Percentiles rank a stretch among this genome's conserved stretches.
These are phyloP conservation scores for Neocloeon triangulifer DNA, from an alignment of 1,140 invertebrate genomes.

Conservation along the genomic window DNA sequence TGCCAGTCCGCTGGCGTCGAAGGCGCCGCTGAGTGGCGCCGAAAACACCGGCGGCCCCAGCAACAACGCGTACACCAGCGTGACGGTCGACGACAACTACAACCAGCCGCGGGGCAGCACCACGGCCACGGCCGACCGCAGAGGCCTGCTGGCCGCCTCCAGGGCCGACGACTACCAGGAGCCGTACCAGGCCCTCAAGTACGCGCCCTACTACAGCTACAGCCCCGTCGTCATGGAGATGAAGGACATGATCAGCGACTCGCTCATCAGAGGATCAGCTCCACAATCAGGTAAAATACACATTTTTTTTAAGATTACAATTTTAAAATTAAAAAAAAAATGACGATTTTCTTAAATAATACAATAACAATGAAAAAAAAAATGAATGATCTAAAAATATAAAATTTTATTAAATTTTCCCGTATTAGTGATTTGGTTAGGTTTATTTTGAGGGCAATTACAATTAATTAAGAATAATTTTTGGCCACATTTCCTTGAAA, in stretches of 20 bases:
- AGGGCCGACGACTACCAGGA: conserved; percentile 58
- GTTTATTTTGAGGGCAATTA: too few species aligned
- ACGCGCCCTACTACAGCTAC: conserved; percentile 54
- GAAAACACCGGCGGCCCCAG: conserved; percentile 11
- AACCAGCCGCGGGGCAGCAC: conserved; percentile 15
- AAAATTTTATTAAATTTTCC: too few species aligned
- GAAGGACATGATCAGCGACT: conserved; percentile 41
- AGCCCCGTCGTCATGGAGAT: conserved; percentile 54
- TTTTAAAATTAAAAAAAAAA: too few species aligned
- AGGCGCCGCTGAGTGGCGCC: conserved; percentile 23
- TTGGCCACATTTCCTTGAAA: too few species aligned
- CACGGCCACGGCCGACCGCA: conserved; percentile 12
- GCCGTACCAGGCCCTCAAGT: conserved; percentile 50
- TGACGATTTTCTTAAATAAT: too few species aligned
- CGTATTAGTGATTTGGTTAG: too few species aligned
- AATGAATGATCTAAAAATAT: too few species aligned
- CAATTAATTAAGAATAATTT: too few species aligned
- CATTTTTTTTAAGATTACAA: too few species aligned
- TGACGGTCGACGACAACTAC: conserved; percentile 14
- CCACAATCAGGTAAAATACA: conserved; percentile 22
- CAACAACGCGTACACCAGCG: conserved; percentile 10
- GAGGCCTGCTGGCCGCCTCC: conserved; percentile 21
- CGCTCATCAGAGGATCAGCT: conserved; percentile 27
- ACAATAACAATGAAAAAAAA: too few species aligned
- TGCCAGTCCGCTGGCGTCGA: conserved; percentile 43